Conservation (phyloP, 2,888 invertebrate genomes). For the Trimorus sp. region DNA sequence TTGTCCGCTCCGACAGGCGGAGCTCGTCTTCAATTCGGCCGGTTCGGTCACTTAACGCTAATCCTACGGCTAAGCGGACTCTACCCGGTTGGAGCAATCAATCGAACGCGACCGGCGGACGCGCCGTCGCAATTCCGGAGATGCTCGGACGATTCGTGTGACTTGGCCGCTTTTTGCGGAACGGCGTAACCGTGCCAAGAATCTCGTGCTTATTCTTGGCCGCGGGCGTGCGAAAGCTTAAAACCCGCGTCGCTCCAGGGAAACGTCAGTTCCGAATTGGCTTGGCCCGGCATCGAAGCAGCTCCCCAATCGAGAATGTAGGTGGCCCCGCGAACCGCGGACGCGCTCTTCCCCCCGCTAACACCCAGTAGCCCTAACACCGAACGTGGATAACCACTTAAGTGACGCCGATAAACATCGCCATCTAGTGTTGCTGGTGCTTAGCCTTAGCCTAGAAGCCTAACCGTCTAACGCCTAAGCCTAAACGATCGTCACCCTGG, state of each 20-base stretch:
- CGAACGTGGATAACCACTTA: constrained; percentile 46
- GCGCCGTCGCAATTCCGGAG: constrained; percentile 51
- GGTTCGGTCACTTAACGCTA: constrained; percentile 36
- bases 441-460: constrained; percentile 35
- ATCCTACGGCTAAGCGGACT: constrained; percentile 8
- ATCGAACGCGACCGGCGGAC: constrained; percentile 31
- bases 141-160: constrained; percentile 50
- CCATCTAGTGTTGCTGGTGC: constrained; percentile 5
- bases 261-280: constrained; percentile 55
- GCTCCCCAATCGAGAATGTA: constrained; percentile 11
- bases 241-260: constrained; percentile 40
- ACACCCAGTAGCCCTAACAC: constrained; percentile 20
- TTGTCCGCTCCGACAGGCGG: neutral
- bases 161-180: constrained; percentile 40
- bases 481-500: constrained; percentile 42
- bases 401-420: constrained; percentile 18
- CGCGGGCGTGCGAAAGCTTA: constrained; percentile 45
- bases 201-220: constrained; percentile 60
- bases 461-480: constrained; percentile 29
- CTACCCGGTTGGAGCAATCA: constrained; percentile 32
- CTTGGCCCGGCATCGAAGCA: constrained; percentile 38
- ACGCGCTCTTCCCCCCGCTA: constrained; percentile 26
- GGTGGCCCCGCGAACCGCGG: neutral
- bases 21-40: constrained; percentile 54
- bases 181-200: constrained; percentile 57